These are phyloP conservation scores for Acronicta aceris DNA, from an alignment of 2,888 invertebrate species.

Conservation along the genomic window DNA sequence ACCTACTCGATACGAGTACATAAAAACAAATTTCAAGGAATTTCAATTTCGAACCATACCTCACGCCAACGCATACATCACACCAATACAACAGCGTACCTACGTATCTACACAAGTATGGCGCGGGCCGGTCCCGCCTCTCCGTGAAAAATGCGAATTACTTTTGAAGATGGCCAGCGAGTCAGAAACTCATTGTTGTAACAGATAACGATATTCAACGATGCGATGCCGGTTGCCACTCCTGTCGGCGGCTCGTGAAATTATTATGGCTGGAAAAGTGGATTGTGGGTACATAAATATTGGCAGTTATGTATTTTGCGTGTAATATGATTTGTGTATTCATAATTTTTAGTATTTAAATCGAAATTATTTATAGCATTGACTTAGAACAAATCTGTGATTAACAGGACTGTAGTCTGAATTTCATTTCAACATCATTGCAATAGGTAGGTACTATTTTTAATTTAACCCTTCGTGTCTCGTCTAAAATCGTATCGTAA, in stretches of 20 bases:
- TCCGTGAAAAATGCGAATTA: constrained; percentile 82
- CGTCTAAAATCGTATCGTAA: too few relatives aligned
- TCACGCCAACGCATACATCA: constrained; percentile 22
- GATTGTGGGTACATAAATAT: constrained; percentile 37
- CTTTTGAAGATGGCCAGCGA: constrained; percentile 82
- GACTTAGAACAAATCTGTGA: too few relatives aligned
- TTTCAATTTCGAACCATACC: constrained; percentile 1
- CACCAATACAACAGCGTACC: constrained; percentile 25
- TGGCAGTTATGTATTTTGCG: constrained; percentile 39
- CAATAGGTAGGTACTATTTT: too few relatives aligned
- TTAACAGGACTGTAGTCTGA: too few relatives aligned
- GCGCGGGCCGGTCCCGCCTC: constrained; percentile 51
- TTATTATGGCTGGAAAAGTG: constrained; percentile 80
- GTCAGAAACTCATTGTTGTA: constrained; percentile 88
- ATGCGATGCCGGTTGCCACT: constrained; percentile 69
- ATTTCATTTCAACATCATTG: too few relatives aligned
- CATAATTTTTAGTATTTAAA: background rate
- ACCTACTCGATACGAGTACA: background rate
- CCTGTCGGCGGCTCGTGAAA: constrained; percentile 74
- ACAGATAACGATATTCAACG: constrained; percentile 77
- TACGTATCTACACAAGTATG: constrained; percentile 27
- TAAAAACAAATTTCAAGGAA: constrained; percentile 2
- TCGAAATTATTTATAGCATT: too few relatives aligned
- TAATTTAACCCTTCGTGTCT: too few relatives aligned
- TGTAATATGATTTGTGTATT: constrained; percentile 13